Evolutionary conservation across 1,140 invertebrate species (phyloP), one percentile per base, ranked within the genome.

Genomic region (Ctenoplectra terminalis): DNA sequence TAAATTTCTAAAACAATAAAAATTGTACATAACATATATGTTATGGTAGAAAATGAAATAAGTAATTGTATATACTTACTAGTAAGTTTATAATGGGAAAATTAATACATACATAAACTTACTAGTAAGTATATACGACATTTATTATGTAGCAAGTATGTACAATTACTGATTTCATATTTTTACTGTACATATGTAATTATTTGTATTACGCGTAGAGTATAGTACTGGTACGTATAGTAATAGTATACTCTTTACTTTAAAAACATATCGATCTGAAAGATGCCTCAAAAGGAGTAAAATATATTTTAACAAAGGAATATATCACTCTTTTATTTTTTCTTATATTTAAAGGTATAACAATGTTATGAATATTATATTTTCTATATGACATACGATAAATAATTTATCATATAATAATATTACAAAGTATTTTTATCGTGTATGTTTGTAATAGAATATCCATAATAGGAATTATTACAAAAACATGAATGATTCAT

Each of bases 291-390:
- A 40, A 17, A 76, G 9, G 5, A 23, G 54, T 7, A 26, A 50
- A 75, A 75, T 52, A 43, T 50, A 75, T 40, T 75, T 43, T 66
- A 76, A 56, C 23, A 37, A 31, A 66, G 43, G 29, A 66, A 20
- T 37, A 29, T 20, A 50, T 23, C 34, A 40, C 40, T 40, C 9
- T 37, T 50, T 64, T 31, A 46, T 26, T 63, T 74, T 31, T 48
- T n/a, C 13, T 40, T 76, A 76, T 37, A 29, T 40, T 54, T 52
- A 40, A 66, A 20, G 23, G 15, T 43, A n/a, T 20, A 31, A 5
- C 3, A 34, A 29, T 29, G 40, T 2, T 15, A 40, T 52, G 1
- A 9, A 43, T n/a, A n/a, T 43, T 29, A 29, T 7, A 1, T 72
- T 43, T 58, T 58, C 1, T 40, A 29, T 58, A 58, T 56, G 29